Evolutionary conservation across 2,888 invertebrate genomes (phyloP), one percentile per base, ranked within the genome.

Genomic region (Phyllotreta striolata): DNA sequence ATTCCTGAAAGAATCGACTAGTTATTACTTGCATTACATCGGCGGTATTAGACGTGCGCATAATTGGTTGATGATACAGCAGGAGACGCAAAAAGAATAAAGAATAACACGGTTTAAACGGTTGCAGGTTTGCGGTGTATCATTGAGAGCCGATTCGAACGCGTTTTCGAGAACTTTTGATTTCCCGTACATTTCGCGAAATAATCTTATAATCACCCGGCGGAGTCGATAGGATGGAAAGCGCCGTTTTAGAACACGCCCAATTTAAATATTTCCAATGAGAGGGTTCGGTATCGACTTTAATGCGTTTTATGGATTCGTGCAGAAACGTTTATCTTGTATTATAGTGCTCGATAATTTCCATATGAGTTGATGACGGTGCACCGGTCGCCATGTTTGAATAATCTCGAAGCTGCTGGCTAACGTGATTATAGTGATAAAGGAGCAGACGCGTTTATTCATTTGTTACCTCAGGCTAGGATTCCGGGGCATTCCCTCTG

Each of bases 331-430:
- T 79, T 80, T 80, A 79, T 76, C 78, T 24, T 76, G 76, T 76
- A 79, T 80, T 79, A 80, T 79, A 79, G 79, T 78, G 74, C 76
- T 77, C 74, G 71, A 73, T 76, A 77, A 80, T 80, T 79, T 80
- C 79, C 80, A 80, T 79, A 80, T 77, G 72, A 70, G 75, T 75
- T 79, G 77, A 78, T 76, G 75, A 77, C 72, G 76, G 76, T 74
- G 74, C 55, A 67, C 56, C 64, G 64, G 64, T 62, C 67, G 67
- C 67, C 67, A 67, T 68, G 63, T 66, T 70, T 64, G 73, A 69
- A 65, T 69, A 73, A 74, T 76, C 74, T 74, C 71, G 70, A 71
- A 69, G 74, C 76, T 76, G 75, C 75, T 70, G 74, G 76, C 77
- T 75, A 73, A 70, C 73, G 62, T 77, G 79, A 80, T 80, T 79